Base-by-base conservation (phyloP, 1,140 invertebrate species). In the Solenopsis fugax region DNA sequence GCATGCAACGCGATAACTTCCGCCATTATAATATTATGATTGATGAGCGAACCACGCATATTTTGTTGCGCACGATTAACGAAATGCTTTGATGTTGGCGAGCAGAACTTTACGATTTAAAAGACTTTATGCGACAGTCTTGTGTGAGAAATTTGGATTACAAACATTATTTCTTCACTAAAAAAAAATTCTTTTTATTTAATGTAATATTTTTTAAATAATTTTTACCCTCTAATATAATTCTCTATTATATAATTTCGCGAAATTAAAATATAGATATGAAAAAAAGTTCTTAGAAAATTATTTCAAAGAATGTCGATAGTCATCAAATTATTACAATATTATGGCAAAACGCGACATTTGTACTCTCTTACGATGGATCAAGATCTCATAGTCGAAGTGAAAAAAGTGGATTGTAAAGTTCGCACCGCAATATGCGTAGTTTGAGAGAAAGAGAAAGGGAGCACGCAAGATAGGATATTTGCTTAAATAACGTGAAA, bases 361-460 rank as follows among this genome's bases (percentile, higher is more conserved):
- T 4, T 65, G 16, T 24, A 10, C 10, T 34, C 24, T 21, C 12
- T 50, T 37, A 24, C 41, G 50, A n/a, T 71, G 29, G 4, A 84
- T 84, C 16, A 50, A 73, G 24, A 75, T 62, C 41, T 48, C 41
- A 16, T 4, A 41, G 60, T 67, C 48, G 29, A 45, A 60, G 41
- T 21, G 41, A 58, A 82, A 72, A 82, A 73, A 60, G 13, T 75
- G 54, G 21, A 81, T 71, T 21, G 65, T 34, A 81, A 56, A 73
- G 71, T 84, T 73, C n/a, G 52, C 41, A 58, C 24, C 52, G 54
- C 67, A 50, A 29, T 60, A 54, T 34, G 54, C 54, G 71, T 62
- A 62, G 54, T 24, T 72, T 21, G 67, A 82, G 41, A 84, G 16
- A 73, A 48, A 77, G 18, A 48, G n/a, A 65, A 3, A 73, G 37